phyloP scores from a whole-genome alignment of 2,113 vertebrate genomes.

The Corythornis cristatus region DNA sequence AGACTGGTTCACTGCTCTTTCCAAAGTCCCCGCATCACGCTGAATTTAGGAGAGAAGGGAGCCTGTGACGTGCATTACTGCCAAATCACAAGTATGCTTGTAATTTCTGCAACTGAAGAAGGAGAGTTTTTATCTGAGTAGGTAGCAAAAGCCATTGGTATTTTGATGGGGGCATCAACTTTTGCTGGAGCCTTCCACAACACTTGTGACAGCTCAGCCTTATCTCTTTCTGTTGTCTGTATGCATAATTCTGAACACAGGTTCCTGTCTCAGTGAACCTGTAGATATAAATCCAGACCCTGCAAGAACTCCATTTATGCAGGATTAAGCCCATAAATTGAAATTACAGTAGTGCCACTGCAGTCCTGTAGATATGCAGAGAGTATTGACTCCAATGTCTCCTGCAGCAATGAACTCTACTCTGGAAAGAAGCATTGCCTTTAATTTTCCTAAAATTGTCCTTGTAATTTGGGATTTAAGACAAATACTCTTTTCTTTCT shows the following conservation, averaged over 20 bases:
- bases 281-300: neutral
- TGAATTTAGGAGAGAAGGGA: neutral
- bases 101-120: neutral
- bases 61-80: neutral
- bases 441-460: constrained; percentile 41
- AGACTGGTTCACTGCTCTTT: neutral
- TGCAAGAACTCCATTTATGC: neutral
- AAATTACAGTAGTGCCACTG: neutral
- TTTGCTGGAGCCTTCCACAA: neutral
- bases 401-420: constrained; percentile 24
- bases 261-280: neutral
- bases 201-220: neutral
- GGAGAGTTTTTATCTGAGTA: neutral
- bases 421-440: constrained; percentile 37
- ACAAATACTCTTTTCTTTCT: neutral
- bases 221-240: rapidly evolving
- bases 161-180: neutral
- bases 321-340: neutral
- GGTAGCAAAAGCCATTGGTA: neutral
- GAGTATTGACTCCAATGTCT: neutral
- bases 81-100: neutral
- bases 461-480: constrained; percentile 3
- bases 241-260: neutral
- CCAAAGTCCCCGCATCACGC: neutral
- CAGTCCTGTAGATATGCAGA: constrained; percentile 5